phyloP scores from a whole-genome alignment of 2,113 vertebrate genomes.

The Herpetotheres cachinnans region DNA sequence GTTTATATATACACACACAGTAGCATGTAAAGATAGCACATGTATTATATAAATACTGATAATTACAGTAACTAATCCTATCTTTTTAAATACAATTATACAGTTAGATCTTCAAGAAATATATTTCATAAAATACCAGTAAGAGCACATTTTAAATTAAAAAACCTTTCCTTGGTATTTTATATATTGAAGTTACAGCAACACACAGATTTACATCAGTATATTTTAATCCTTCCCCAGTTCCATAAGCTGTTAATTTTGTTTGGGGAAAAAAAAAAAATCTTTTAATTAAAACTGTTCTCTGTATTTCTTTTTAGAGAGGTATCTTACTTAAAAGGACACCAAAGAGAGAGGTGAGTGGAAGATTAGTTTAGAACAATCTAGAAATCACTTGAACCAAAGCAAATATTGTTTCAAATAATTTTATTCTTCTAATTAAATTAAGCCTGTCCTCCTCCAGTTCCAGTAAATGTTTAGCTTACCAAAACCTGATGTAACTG shows the following conservation, averaged over 20 bases:
- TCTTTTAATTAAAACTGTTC: neutral
- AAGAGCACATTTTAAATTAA: neutral
- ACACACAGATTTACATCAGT: neutral
- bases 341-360: neutral
- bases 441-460: neutral
- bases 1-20: too few species aligned
- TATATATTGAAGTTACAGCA: neutral
- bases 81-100: neutral
- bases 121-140: neutral
- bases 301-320: neutral
- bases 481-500: neutral
- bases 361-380: neutral
- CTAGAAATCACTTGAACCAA: neutral
- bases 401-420: neutral
- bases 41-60: neutral
- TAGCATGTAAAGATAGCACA: fast-evolving
- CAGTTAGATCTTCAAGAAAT: neutral
- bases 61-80: neutral
- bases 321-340: neutral
- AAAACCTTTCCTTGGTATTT: neutral
- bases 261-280: neutral
- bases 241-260: neutral
- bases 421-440: neutral
- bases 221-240: neutral
- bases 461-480: neutral